phyloP scores from a whole-genome alignment of 2,888 invertebrate species.

The Acutogordius australiensis region DNA sequence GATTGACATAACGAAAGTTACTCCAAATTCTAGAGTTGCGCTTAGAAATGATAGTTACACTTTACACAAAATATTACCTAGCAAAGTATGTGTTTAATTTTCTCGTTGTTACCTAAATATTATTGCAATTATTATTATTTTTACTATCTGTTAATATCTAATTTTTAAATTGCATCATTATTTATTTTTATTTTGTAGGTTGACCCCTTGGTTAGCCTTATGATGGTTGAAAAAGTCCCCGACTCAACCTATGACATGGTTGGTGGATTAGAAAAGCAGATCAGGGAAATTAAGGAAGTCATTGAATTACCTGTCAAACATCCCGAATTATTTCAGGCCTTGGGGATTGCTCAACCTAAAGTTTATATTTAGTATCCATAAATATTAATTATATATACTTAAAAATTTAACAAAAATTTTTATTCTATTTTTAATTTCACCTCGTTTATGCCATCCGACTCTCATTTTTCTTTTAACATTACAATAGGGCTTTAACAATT shows the following conservation, averaged over 20 bases:
- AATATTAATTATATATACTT: neutral
- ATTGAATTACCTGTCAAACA: slow-evolving; percentile 96
- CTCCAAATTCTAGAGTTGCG: slow-evolving; percentile 84
- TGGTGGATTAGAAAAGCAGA: slow-evolving; percentile 91
- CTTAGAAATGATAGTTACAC: slow-evolving; percentile 91
- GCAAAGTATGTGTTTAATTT: slow-evolving; percentile 38
- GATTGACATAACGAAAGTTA: slow-evolving; percentile 86
- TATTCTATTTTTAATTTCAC: neutral
- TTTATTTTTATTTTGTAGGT: slow-evolving; percentile 30
- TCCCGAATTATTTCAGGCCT: slow-evolving; percentile 91
- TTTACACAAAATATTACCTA: slow-evolving; percentile 85
- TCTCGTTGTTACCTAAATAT: too few species aligned
- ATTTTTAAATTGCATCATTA: too few species aligned
- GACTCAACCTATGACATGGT: slow-evolving; percentile 99
- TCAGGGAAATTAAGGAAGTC: slow-evolving; percentile 97
- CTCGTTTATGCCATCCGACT: too few species aligned
- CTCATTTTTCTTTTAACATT: too few species aligned
- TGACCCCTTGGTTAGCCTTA: slow-evolving; percentile 84
- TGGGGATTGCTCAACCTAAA: slow-evolving; percentile 94
- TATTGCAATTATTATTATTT: too few species aligned
- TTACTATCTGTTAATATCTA: too few species aligned
- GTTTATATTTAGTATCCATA: slow-evolving; percentile 15
- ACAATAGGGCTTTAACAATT: too few species aligned
- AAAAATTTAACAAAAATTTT: neutral
- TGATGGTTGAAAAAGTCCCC: slow-evolving; percentile 99